Base-by-base conservation (phyloP, 2,797 vertebrate genomes). In the Onychomys arenicola region DNA sequence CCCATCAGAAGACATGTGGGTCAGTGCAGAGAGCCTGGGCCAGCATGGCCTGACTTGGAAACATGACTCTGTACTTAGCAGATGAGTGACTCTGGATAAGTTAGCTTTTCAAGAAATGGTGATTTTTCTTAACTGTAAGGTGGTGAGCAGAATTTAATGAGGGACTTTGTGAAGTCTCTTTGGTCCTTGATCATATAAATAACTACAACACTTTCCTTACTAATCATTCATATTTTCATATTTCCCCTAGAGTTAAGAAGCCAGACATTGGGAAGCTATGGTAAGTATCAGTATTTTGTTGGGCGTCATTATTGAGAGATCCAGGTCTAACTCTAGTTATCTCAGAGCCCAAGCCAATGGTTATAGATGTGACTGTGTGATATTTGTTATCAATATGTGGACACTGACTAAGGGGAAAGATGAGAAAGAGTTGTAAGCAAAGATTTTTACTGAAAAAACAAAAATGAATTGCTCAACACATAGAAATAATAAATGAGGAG, bases 201-300 rank as follows among this genome's bases (percentile, higher is more conserved):
- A 90, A 93, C 37, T 29, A 71, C 12, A 86, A 65, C 73, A 59
- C 2, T 89, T 95, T 93, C 78, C 40, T 97, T 92, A 86, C 27
- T 95, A 93, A 96, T 89, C n/a, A 93, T 93, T 95, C 13, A 57
- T 89, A 91, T 95, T 95, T 96, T 96, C 67, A 61, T 96, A 89
- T 97, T 97, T 57, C 52, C 13, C 73, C 75, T 95, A 98, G 94
- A 88, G n/a, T 85, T 96, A 94, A 82, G 94, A 96, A 97, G 69
- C 57, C 93, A 93, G 93, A 95, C 83, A 59, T 55, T 89, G 37
- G 12, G 80, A 94, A 92, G 12, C 83, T 61, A 98, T 98, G 98
- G 98, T 98, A 97, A 98, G 98, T 97, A 90, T 46, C 52, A 55
- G 21, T 49, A 59, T 13, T 4, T 85, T 84, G 75, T 14, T 71